Base-by-base conservation (phyloP, 2,888 invertebrate genomes). In the Tridacna gigas region DNA sequence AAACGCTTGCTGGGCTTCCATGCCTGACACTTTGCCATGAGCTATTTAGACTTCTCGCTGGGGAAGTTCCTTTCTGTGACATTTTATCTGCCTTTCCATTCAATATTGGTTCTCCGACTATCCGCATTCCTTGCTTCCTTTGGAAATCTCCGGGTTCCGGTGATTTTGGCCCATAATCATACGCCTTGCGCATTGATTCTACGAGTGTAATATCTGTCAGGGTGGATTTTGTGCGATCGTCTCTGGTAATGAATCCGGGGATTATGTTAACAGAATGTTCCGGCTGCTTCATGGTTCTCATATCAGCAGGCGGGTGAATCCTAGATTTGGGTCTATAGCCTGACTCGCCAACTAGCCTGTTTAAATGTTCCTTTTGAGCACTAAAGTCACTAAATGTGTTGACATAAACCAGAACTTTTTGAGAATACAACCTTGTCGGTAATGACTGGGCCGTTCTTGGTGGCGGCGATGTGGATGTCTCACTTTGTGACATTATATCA, bases 221-320 rank as follows among this genome's bases (percentile, higher is more conserved):
- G 4, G 91, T 90, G 22, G 92, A 87, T 82, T 90, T 92, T 13
- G 89, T 90, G 18, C 92, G 80, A 45, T 91, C 91, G 20, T 88
- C 89, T 18, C 91, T 77, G 0, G 92, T 89, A n/a, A 90, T 91
- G 82, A 92, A 92, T 25, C 91, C 91, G 15, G 91, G 91, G 56
- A 92, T 90, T 9, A 91, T 77, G 79, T 89, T 90, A 11, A 90
- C 89, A 25, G 89, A 80, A 80, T 90, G 89, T 82, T 89, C 89
- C 13, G 83, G 75, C 51, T 87, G 86, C 80, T 88, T 89, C n/a
- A 77, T 81, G 15, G 81, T 82, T 48, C 84, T 86, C 13, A 85
- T 71, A 48, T 89, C 89, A 0, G 83, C 82, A 20, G 66, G 26
- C 15, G 90, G 90, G 56, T 90, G 90, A 25, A 89, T 61, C 15